phyloP scores from a whole-genome alignment of 1,140 invertebrate species.

The Meloidogyne exigua region DNA sequence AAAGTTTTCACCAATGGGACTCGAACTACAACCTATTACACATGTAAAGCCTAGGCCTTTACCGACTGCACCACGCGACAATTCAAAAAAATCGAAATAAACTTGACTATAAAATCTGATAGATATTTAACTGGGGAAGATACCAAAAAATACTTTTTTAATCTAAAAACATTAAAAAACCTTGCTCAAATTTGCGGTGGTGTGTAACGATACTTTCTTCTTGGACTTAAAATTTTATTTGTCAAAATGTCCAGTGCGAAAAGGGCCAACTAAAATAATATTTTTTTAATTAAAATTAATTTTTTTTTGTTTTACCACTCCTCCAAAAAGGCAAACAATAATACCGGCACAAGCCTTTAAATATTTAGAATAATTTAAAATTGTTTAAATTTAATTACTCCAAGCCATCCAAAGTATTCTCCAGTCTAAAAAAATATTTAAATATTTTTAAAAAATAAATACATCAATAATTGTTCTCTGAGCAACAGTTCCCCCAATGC shows the following conservation, averaged over 20 bases:
- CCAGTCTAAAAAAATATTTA: slow-evolving; percentile 34
- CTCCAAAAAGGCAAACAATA: slow-evolving; percentile 40
- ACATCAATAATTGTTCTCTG: slow-evolving; percentile 46
- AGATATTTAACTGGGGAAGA: too few relatives aligned
- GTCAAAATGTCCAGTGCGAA: slow-evolving; percentile 42
- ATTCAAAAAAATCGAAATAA: neutral
- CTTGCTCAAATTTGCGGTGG: slow-evolving; percentile 6
- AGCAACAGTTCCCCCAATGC: slow-evolving; percentile 48
- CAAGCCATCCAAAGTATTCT: slow-evolving; percentile 49
- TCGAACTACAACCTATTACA: neutral
- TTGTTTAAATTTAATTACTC: slow-evolving; percentile 28
- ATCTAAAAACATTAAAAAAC: too few relatives aligned
- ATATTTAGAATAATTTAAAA: neutral
- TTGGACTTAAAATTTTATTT: slow-evolving; percentile 37
- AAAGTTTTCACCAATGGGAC: neutral
- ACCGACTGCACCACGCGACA: neutral
- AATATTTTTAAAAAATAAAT: neutral
- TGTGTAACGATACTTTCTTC: slow-evolving; percentile 34
- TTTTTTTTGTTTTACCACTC: slow-evolving; percentile 17
- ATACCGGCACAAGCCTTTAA: slow-evolving; percentile 41
- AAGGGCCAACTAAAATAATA: slow-evolving; percentile 25
- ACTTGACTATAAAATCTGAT: too few relatives aligned
- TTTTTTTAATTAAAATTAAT: neutral
- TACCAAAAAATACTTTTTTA: too few relatives aligned
- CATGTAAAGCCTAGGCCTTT: neutral